Conservation (phyloP, 1,140 invertebrate genomes). For the Drosophila takahashii region DNA sequence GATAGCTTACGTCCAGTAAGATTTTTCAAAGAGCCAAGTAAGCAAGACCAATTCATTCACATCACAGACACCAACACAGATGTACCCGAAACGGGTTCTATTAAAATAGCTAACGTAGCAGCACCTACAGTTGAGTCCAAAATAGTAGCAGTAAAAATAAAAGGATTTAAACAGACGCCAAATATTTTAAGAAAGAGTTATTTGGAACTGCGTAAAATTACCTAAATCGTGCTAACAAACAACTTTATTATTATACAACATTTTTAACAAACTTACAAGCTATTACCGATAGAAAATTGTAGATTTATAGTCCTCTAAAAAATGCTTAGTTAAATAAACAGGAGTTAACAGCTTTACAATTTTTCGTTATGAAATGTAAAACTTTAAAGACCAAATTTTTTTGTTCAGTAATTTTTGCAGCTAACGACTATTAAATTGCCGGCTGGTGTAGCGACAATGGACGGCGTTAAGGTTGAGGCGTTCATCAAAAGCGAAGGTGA, state of each 20-base stretch:
- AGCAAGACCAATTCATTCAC: slow-evolving; percentile 40
- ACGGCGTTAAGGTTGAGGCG: slow-evolving; percentile 70
- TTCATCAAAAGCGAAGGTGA: slow-evolving; percentile 79
- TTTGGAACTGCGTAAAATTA: not conserved
- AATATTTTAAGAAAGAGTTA: not conserved
- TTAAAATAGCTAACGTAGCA: slow-evolving; percentile 64
- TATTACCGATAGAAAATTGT: too few relatives aligned
- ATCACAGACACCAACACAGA: slow-evolving; percentile 28
- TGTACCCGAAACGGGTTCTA: slow-evolving; percentile 66
- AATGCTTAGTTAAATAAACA: too few relatives aligned
- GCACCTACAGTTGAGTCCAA: slow-evolving; percentile 24
- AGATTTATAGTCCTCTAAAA: too few relatives aligned
- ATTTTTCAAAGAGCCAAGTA: slow-evolving; percentile 28
- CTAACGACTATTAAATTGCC: slow-evolving; percentile 1
- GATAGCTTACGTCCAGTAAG: slow-evolving; percentile 12
- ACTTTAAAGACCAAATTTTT: not conserved
- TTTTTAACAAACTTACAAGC: too few relatives aligned
- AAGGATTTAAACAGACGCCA: not conserved
- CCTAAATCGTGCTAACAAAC: too few relatives aligned
- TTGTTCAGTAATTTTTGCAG: slow-evolving; percentile 3
- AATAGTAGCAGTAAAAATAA: not conserved
- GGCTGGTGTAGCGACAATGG: slow-evolving; percentile 36
- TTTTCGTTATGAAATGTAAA: not conserved
- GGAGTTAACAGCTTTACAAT: too few relatives aligned
- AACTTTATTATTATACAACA: too few relatives aligned